A percentile compares a stretch with the other conserved stretches of the same genome.
Conservation (phyloP, 2,113 vertebrate genomes). For the Lophochroa leadbeateri region DNA sequence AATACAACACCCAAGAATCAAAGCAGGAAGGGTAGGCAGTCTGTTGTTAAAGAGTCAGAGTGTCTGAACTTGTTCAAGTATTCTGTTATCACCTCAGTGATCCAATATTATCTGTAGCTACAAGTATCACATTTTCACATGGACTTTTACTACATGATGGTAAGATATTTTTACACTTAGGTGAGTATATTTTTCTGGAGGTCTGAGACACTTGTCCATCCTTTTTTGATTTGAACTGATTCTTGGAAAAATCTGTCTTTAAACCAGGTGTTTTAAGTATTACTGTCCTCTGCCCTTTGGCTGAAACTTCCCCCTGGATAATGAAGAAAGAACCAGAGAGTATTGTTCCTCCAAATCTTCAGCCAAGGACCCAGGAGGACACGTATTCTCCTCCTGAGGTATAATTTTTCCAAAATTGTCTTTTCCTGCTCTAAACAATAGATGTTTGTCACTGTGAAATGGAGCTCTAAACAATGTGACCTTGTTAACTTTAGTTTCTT, state of each 20-base stretch:
- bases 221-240: background rate
- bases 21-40: background rate
- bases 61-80: background rate
- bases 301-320: conserved; percentile 80
- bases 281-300: conserved; percentile 82
- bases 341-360: conserved; percentile 83
- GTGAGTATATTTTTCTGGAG: background rate
- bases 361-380: conserved; percentile 70
- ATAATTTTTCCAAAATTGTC: background rate
- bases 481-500: background rate
- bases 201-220: background rate
- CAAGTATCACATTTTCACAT: background rate
- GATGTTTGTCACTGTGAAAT: background rate
- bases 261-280: conserved; percentile 80
- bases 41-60: background rate
- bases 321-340: conserved; percentile 77
- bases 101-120: background rate
- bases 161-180: background rate
- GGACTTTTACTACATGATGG: background rate
- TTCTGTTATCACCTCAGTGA: background rate
- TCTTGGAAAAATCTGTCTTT: conserved; percentile 16
- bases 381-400: conserved; percentile 81
- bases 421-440: background rate
- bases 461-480: background rate
- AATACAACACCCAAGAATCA: background rate